A percentile compares a stretch with the other conserved stretches of the same genome.
phyloP scores from a whole-genome alignment of 2,113 vertebrate species.

The Tretioscincus oriximinensis region DNA sequence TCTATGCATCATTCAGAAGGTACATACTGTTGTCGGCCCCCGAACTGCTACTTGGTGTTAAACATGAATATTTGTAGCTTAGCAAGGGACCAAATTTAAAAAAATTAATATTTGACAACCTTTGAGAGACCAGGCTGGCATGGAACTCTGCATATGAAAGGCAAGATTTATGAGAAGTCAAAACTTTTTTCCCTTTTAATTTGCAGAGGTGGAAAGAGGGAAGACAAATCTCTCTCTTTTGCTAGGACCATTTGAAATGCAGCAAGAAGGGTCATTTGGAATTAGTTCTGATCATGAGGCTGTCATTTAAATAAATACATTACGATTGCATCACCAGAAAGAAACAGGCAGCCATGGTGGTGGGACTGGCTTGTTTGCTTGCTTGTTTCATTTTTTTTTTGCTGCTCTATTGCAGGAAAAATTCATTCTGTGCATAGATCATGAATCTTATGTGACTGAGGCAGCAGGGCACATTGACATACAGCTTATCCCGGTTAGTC shows the following conservation, averaged over 20 bases:
- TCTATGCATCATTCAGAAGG: conserved; percentile 86
- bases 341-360: conserved; percentile 5
- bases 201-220: not conserved
- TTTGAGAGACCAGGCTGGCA: conserved; percentile 72
- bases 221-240: conserved; percentile 34
- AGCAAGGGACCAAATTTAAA: conserved; percentile 83
- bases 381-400: not conserved
- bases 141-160: conserved; percentile 71
- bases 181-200: conserved; percentile 58
- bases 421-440: conserved; percentile 62
- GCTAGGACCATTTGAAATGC: conserved; percentile 52
- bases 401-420: conserved; percentile 53
- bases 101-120: conserved; percentile 86
- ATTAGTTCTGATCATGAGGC: conserved; percentile 53
- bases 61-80: conserved; percentile 88
- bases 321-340: conserved; percentile 30
- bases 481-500: conserved; percentile 58
- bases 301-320: conserved; percentile 50
- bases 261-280: conserved; percentile 58
- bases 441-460: conserved; percentile 64
- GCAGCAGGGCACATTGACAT: conserved; percentile 54
- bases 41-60: conserved; percentile 84
- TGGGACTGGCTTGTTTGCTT: too few species aligned
- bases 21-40: conserved; percentile 82
- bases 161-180: conserved; percentile 68